Conservation (phyloP, 2,888 invertebrate species). For the Imbricaverruca yamaguchii region DNA sequence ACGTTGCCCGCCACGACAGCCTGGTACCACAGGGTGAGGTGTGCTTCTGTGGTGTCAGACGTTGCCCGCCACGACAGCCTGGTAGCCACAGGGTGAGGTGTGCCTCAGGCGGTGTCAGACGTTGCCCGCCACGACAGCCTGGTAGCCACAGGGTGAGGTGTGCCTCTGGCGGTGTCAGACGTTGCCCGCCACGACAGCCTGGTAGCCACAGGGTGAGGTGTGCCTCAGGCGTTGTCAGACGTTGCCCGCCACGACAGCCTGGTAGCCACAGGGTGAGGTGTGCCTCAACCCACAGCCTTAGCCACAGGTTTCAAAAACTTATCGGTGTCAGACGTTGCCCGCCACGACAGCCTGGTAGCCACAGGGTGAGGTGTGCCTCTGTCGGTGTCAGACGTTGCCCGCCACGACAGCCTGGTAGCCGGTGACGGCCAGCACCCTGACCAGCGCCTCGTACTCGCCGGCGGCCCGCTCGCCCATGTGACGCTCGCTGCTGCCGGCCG, state of each 20-base stretch:
- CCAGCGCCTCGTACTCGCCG: conserved; percentile 7
- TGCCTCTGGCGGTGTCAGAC: not conserved
- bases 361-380: too few species aligned
- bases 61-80: not conserved
- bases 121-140: not conserved
- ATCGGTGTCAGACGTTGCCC: too few species aligned
- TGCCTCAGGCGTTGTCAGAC: not conserved
- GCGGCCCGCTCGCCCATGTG: not conserved
- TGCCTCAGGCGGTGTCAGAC: not conserved
- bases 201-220: not conserved
- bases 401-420: not conserved
- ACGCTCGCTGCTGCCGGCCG: not conserved
- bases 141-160: not conserved
- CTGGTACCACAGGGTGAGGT: not conserved
- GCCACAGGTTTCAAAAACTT: too few species aligned
- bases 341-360: too few species aligned
- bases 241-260: not conserved
- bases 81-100: not conserved
- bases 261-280: not conserved
- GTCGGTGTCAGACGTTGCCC: not conserved
- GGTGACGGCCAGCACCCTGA: conserved; percentile 12
- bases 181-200: not conserved
- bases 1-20: not conserved
- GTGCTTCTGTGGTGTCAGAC: not conserved
- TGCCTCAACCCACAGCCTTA: too few species aligned